A percentile compares a stretch with the other conserved stretches of the same genome.
Conservation (phyloP, 2,797 vertebrate species). For the Pangasius mekongensis region DNA sequence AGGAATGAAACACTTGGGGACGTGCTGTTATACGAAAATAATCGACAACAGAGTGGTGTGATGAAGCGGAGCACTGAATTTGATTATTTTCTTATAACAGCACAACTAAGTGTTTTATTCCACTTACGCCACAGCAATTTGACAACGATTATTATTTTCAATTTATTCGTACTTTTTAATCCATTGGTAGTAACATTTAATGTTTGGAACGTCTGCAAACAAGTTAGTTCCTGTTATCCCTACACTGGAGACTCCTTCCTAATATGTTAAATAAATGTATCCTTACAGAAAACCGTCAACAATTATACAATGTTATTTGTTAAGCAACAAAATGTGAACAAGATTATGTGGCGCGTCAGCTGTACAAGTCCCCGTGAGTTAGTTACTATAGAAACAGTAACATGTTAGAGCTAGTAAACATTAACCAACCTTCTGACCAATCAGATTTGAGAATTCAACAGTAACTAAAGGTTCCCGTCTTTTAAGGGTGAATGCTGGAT, state of each 20-base stretch:
- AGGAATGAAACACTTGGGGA: background rate
- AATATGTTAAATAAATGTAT: background rate
- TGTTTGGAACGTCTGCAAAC: background rate
- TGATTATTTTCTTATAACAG: background rate
- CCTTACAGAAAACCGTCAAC: background rate
- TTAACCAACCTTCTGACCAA: background rate
- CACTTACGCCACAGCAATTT: background rate
- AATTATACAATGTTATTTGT: background rate
- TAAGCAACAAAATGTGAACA: background rate
- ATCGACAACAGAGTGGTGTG: background rate
- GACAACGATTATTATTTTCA: background rate
- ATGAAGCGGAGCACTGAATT: background rate
- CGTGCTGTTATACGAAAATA: background rate
- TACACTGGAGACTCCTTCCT: background rate
- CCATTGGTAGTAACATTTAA: background rate
- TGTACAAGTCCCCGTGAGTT: background rate
- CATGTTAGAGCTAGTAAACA: background rate
- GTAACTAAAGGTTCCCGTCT: background rate
- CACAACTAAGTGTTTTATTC: background rate
- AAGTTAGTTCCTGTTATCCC: background rate
- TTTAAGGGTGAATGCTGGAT: background rate
- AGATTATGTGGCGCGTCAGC: too few species aligned
- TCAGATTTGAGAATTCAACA: conserved; percentile 6
- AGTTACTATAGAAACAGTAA: background rate
- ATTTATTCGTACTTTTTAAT: background rate